Conservation (phyloP, 2,888 invertebrate species). For the Ditula angustiorana region DNA sequence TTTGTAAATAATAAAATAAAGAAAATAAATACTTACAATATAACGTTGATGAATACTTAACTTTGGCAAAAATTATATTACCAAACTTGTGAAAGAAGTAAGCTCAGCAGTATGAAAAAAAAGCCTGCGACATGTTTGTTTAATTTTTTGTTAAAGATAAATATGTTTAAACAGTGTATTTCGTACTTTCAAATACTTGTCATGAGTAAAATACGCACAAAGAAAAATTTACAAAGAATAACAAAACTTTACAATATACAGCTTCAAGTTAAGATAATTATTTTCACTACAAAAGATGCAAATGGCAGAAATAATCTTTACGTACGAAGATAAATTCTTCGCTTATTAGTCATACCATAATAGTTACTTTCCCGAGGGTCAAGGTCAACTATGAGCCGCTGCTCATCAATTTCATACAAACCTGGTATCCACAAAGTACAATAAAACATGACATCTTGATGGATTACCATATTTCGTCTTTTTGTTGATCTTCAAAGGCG, state of each 20-base stretch:
- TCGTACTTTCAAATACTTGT: too few relatives aligned
- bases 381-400: constrained; percentile 39
- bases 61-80: too few relatives aligned
- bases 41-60: too few relatives aligned
- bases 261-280: constrained; percentile 56
- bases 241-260: neutral
- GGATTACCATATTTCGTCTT: constrained; percentile 69
- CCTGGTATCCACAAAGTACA: constrained; percentile 68
- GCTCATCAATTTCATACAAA: constrained; percentile 81
- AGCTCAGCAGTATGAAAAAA: neutral
- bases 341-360: constrained; percentile 56
- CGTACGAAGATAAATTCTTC: constrained; percentile 54
- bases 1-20: too few relatives aligned
- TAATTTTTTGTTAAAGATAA: too few relatives aligned
- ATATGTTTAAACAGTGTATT: too few relatives aligned
- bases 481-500: constrained; percentile 51
- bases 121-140: too few relatives aligned
- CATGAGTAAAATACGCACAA: neutral
- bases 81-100: too few relatives aligned
- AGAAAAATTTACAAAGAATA: neutral
- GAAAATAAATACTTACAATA: too few relatives aligned
- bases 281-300: constrained; percentile 53
- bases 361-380: constrained; percentile 27
- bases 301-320: neutral
- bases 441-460: constrained; percentile 74